phyloP scores from a whole-genome alignment of 1,140 invertebrate species.

The Saxidomus purpurata region DNA sequence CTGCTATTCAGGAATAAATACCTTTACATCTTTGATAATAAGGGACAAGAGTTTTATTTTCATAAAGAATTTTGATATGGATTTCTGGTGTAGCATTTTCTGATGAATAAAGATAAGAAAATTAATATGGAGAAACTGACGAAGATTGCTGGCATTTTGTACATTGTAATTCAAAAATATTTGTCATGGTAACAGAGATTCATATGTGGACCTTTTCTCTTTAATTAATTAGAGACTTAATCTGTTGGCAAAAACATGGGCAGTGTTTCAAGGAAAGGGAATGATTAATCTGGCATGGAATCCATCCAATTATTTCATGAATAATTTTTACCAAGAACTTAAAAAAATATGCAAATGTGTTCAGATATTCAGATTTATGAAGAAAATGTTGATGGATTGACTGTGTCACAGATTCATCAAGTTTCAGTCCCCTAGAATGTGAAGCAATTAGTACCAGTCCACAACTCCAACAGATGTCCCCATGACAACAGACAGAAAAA shows the following conservation, averaged over 20 bases:
- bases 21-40: no score
- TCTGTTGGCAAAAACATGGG: not conserved
- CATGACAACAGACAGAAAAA: constrained; percentile 6
- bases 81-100: no score
- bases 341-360: constrained; percentile 56
- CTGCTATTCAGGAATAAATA: no score
- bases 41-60: no score
- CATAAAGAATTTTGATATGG: not conserved
- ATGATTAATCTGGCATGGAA: constrained; percentile 32
- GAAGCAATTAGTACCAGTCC: constrained; percentile 56
- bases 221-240: constrained; percentile 4
- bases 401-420: constrained; percentile 65
- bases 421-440: constrained; percentile 43
- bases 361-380: constrained; percentile 57
- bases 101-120: not conserved
- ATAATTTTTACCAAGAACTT: constrained; percentile 35
- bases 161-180: not conserved
- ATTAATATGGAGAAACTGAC: no score
- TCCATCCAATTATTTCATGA: constrained; percentile 45
- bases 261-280: not conserved
- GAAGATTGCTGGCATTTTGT: no score
- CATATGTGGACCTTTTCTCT: not conserved
- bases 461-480: constrained; percentile 35
- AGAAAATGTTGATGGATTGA: constrained; percentile 52
- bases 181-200: not conserved